A percentile compares a stretch with the other conserved stretches of the same genome.
Evolutionary conservation across 2,797 vertebrate genomes (phyloP).

Genomic region (Percopsis omiscomaycus): DNA sequence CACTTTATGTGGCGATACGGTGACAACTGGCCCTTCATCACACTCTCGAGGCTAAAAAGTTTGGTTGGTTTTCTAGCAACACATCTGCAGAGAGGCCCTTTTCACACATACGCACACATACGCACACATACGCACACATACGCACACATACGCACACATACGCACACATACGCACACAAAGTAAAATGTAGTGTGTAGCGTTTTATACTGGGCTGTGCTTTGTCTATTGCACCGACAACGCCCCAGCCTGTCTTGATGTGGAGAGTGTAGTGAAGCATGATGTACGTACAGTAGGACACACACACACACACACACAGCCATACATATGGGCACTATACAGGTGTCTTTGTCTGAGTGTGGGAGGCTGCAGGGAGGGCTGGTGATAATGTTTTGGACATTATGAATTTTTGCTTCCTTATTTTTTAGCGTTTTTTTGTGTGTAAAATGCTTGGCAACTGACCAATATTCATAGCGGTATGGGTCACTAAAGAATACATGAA

Average conservation of each 20-base stretch:
- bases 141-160: neutral
- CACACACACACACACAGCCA: neutral
- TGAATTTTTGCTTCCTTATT: neutral
- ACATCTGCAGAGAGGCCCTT: neutral
- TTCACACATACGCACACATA: neutral
- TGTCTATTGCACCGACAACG: constrained; percentile 1
- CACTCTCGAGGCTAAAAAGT: constrained; percentile 3
- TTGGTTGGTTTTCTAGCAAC: neutral
- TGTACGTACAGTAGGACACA: constrained; percentile 12
- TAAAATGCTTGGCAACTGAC: neutral
- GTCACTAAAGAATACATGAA: neutral
- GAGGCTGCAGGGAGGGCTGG: constrained; percentile 9
- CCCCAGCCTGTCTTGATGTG: constrained; percentile 11
- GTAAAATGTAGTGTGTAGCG: too few relatives aligned
- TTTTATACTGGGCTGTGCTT: neutral
- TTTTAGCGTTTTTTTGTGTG: neutral
- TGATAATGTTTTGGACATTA: neutral
- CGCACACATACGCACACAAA: neutral
- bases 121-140: neutral
- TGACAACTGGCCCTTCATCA: constrained; percentile 1
- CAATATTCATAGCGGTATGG: neutral
- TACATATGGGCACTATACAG: constrained; percentile 16
- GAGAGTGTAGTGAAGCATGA: constrained; percentile 15
- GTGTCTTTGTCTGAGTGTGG: constrained; percentile 1
- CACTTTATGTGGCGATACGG: neutral